Conservation (phyloP, 2,113 vertebrate species). For the Patagioenas fasciata region DNA sequence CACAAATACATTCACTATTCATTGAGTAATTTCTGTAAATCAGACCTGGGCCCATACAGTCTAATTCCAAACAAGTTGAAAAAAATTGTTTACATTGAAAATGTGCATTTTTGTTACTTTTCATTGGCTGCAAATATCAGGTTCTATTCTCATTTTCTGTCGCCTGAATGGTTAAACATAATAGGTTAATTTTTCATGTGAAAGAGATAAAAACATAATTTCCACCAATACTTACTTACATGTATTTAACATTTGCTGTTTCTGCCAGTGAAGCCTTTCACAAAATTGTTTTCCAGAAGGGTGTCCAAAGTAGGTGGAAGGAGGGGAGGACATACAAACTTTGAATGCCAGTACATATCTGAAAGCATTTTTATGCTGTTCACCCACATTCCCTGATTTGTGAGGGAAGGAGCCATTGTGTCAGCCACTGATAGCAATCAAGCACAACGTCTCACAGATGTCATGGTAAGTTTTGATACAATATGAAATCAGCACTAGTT, state of each 20-base stretch:
- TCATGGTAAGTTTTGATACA: not conserved
- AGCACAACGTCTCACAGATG: not conserved
- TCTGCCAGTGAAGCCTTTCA: not conserved
- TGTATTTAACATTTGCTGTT: not conserved
- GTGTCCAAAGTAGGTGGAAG: not conserved
- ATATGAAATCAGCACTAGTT: not conserved
- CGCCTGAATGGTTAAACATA: not conserved
- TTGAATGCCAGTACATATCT: not conserved
- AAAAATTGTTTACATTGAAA: not conserved
- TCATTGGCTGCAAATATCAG: not conserved
- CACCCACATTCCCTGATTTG: not conserved
- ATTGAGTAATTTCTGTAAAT: constrained; percentile 11
- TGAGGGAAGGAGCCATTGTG: not conserved
- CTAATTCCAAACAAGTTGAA: not conserved
- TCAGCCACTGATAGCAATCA: not conserved
- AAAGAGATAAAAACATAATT: not conserved
- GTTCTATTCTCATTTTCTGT: not conserved
- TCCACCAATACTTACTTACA: not conserved
- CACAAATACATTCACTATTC: constrained; percentile 5
- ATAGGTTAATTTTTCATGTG: not conserved
- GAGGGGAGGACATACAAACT: not conserved
- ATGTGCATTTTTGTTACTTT: not conserved
- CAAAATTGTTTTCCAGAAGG: not conserved
- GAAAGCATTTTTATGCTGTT: not conserved
- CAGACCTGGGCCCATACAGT: not conserved